Base-by-base conservation (phyloP, 1,140 invertebrate genomes). In the Drosophila lowei region DNA sequence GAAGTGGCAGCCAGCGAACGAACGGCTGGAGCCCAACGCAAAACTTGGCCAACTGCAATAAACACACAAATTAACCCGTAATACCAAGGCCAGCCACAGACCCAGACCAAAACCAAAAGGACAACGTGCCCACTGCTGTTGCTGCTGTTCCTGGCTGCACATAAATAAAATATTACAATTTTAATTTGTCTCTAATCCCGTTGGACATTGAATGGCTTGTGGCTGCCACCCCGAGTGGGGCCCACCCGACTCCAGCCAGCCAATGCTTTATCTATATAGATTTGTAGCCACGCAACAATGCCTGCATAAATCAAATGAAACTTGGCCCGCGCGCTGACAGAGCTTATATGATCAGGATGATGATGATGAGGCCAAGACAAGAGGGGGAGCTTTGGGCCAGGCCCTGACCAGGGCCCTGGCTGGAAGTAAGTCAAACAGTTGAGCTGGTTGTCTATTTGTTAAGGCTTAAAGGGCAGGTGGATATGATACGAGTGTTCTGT, bases 101-200 rank as follows among this genome's bases (percentile, higher is more conserved):
- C 9, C 9, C 34, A 13, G 2, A 1, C 9, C 48, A 49, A 57
- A 59, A 66, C 61, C 64, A 75, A 76, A 77, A 77, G 84, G 81
- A 81, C 81, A 86, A 77, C 79, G 67, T 80, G 65, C 64, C 34
- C 34, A 38, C 23, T 28, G 48, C 60, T 60, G 50, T 42, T 55
- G 43, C 16, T 44, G 41, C 28, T 52, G 52, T 46, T 70, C 54
- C 52, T 30, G 44, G 43, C 56, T 30, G 55, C 73, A 76, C 83
- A 88, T 88, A 88, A 88, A 88, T 88, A 88, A 88, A 83, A 88
- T 88, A 88, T 88, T 88, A 88, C 79, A 88, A 88, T 88, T 88
- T 88, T 88, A 88, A 88, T 88, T 88, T 85, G 80, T 81, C 80
- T 86, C 80, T 85, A 85, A 85, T 85, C 80, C 80, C 80, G 71